Evolutionary conservation across 2,113 vertebrate species (phyloP).

Genomic region (Halcyon senegalensis): DNA sequence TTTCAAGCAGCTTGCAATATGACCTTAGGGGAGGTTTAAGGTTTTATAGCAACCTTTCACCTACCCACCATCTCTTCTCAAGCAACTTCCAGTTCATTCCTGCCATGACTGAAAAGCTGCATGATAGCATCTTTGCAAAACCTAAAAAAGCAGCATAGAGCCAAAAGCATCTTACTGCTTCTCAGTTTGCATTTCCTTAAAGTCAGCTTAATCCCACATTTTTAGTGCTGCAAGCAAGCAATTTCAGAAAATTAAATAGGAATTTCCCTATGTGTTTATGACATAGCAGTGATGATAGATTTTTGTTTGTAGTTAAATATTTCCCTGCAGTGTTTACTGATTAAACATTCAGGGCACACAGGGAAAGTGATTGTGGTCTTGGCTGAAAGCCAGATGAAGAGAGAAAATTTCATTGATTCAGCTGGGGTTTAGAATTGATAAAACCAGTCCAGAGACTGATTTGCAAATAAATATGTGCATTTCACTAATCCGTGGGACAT

Average conservation of each 20-base stretch:
- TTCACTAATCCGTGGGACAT: background rate
- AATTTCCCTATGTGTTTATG: conserved; percentile 58
- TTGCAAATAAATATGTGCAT: background rate
- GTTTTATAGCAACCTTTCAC: conserved; percentile 52
- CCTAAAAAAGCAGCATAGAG: background rate
- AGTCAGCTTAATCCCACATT: conserved; percentile 35
- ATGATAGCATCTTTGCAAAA: conserved; percentile 51
- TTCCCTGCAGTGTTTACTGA: conserved; percentile 37
- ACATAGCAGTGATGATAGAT: background rate
- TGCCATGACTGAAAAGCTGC: conserved; percentile 13
- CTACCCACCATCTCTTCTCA: background rate
- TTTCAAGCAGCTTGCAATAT: background rate
- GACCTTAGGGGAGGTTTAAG: conserved; percentile 5
- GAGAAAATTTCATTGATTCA: conserved; percentile 24
- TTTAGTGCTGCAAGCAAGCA: conserved; percentile 38
- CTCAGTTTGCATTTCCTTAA: background rate
- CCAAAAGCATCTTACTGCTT: conserved; percentile 16
- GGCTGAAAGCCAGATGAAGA: conserved; percentile 32
- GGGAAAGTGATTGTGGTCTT: conserved; percentile 30
- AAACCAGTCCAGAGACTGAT: background rate
- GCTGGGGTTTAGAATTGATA: background rate
- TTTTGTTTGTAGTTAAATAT: conserved; percentile 59
- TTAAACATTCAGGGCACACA: conserved; percentile 29
- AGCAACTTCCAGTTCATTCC: conserved; percentile 46
- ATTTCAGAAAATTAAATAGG: conserved; percentile 64